Base-by-base conservation (phyloP, 2,797 vertebrate species). In the Scyliorhinus canicula region DNA sequence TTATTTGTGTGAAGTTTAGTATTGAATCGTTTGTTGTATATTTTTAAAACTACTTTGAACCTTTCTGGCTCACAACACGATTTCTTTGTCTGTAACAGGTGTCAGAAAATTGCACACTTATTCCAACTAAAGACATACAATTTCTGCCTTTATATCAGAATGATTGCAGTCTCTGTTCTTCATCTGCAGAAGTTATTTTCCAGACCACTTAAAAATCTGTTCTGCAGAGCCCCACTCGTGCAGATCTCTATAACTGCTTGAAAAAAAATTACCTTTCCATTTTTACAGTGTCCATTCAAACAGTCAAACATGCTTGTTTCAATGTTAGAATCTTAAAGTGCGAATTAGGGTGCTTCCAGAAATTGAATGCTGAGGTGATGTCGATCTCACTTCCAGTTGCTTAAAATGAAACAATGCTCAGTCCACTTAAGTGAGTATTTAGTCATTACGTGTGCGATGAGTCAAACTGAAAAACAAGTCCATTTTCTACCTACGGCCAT, bases 111-210 rank as follows among this genome's bases (percentile, higher is more conserved):
- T 65, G n/a, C 88, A 91, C n/a, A 65, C n/a, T 44, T 44, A 82
- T 82, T 26, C 65, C 16, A 91, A 12, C 60, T 65, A 91, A 91
- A 26, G 26, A 65, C n/a, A 21, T 91, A 91, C n/a, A 91, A 65
- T 65, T 91, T 26, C n/a, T 65, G 44, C n/a, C n/a, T 40, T 63
- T 44, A 26, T 60, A 60, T 35, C 85, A 88, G 14, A 60, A 57
- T 55, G 21, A 91, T 91, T 91, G 88, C 88, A 65, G 24, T 44
- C n/a, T 7, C 88, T 44, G 6, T 82, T 60, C 35, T 65, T 91
- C 88, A 65, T 65, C 88, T 44, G 28, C n/a, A 91, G 31, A 60
- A 57, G 55, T 90, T 90, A 57, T 90, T 90, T 57, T 60, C 86
- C 35, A 60, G 55, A 26, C 57, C n/a, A 91, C n/a, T 91, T 91